Conservation (phyloP, 2,888 invertebrate species). For the Lissonota sp. region DNA sequence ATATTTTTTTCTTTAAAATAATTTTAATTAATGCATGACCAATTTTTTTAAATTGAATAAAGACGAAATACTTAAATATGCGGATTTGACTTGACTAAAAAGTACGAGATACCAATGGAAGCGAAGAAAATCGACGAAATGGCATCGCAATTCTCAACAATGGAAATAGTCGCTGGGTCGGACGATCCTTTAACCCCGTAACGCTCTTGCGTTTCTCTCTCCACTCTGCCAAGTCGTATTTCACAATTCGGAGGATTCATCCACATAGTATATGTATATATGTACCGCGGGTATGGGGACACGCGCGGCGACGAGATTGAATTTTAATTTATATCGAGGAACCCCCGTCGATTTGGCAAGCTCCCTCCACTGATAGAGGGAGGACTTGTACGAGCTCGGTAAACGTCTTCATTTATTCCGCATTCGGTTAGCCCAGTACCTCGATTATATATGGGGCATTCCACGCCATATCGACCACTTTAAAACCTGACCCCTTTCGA, state of each 20-base stretch:
- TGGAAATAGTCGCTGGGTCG: conserved; percentile 51
- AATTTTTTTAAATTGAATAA: background rate
- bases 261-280: background rate
- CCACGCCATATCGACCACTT: too few relatives aligned
- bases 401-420: conserved; percentile 60
- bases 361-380: conserved; percentile 13
- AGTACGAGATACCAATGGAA: conserved; percentile 12
- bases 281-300: conserved; percentile 10
- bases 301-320: conserved; percentile 51
- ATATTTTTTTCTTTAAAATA: too few relatives aligned
- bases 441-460: too few relatives aligned
- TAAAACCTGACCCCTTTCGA: too few relatives aligned
- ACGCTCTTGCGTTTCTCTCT: conserved; percentile 50
- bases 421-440: conserved; percentile 28
- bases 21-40: too few relatives aligned
- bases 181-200: conserved; percentile 53
- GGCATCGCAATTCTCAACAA: conserved; percentile 31
- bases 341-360: conserved; percentile 62
- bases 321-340: conserved; percentile 65
- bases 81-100: background rate
- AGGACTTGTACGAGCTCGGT: conserved; percentile 49
- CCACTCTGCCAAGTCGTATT: conserved; percentile 61
- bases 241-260: conserved; percentile 46
- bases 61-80: background rate
- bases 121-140: conserved; percentile 42